Evolutionary conservation across 2,113 vertebrate species (phyloP), one percentile per base, ranked within the genome.

Genomic region (Galbula dea): DNA sequence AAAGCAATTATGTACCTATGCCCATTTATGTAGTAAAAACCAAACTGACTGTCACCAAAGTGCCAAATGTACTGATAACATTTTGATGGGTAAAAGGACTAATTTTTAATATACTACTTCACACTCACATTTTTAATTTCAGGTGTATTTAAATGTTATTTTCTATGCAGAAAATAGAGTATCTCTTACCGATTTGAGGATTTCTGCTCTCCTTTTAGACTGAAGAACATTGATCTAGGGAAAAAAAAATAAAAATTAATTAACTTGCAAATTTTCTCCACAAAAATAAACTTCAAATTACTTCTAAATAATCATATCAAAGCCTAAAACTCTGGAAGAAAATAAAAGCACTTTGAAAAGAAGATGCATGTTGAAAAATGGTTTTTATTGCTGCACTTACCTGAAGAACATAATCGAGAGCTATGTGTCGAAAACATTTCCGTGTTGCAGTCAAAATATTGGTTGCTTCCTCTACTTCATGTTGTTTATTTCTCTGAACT

Each of bases 321-420:
- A 74, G 23, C 13, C 51, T 74, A 77, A 76, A 89, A 83, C 37
- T 61, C 0, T 51, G 27, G 9, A 79, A 57, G 14, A 77, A 23
- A 7, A 22, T 12, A 89, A 66, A 46, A 57, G 15, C 10, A 65
- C 26, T 69, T 63, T 15, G 9, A 55, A 46, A 75, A 61, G 39
- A 86, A 15, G 37, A 71, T 18, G 10, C 30, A n/a, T 36, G 22
- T 36, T 81, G 52, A 63, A 48, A 73, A 65, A 21, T 11, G n/a
- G 29, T 34, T 68, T 48, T 30, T 13, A 52, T 8, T 39, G 61
- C 61, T 73, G 62, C 45, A 34, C 52, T 80, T 92, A 99, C 99
- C 98, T 99, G 99, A 88, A 99, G 98, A 49, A 99, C 99, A 7
- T 99, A 99, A 97, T 99, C 99, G 6, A 99, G 98, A 72, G 99